Conservation (phyloP, 2,888 invertebrate genomes). For the Cephus runcator region DNA sequence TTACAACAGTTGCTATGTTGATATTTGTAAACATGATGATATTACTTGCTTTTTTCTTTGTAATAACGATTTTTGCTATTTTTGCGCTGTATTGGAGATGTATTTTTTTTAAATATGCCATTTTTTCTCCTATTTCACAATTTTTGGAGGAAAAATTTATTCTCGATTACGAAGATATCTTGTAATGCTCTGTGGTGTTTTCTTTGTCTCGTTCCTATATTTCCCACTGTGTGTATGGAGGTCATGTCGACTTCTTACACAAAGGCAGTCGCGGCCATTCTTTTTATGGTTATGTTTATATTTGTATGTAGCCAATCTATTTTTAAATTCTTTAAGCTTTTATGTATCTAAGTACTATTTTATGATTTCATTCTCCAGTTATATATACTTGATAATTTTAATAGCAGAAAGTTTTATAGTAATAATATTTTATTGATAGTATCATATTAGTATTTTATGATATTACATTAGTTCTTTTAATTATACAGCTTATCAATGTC, state of each 20-base stretch:
- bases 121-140: not conserved
- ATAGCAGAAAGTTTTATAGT: not conserved
- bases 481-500: not conserved
- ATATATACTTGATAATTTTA: not conserved
- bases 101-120: not conserved
- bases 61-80: not conserved
- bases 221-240: not conserved
- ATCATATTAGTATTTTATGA: not conserved
- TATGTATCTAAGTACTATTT: not conserved
- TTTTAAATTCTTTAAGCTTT: not conserved
- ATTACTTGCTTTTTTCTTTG: not conserved
- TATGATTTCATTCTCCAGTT: not conserved
- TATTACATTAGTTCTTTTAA: not conserved
- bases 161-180: not conserved
- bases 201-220: not conserved
- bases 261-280: not conserved
- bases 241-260: not conserved
- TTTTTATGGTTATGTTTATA: not conserved
- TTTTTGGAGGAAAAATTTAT: not conserved
- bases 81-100: not conserved
- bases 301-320: not conserved
- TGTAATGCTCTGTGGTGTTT: not conserved
- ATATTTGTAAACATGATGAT: not conserved
- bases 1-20: not conserved
- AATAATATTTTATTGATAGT: not conserved